Percentiles rank a stretch among this genome's conserved stretches.
These are phyloP conservation scores for Chrysomela aeneicollis DNA, from an alignment of 2,888 invertebrate species.

Conservation along the genomic window DNA sequence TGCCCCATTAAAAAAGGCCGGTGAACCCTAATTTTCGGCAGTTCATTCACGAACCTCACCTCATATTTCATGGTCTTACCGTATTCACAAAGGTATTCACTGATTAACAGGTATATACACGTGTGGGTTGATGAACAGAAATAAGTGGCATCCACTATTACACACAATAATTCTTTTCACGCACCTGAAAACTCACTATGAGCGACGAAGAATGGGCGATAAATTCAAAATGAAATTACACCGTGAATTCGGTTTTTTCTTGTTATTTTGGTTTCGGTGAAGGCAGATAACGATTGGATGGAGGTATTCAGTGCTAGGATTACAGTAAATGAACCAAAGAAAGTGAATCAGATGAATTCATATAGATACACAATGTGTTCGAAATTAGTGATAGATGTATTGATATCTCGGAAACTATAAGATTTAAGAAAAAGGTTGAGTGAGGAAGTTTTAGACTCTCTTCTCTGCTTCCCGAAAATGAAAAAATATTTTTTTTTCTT, in stretches of 20 bases:
- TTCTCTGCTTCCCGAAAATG: too few species aligned
- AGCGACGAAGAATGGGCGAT: slow-evolving; percentile 1
- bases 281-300: neutral
- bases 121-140: slow-evolving; percentile 5
- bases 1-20: slow-evolving; percentile 1
- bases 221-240: slow-evolving; percentile 5
- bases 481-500: too few species aligned
- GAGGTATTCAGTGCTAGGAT: too few species aligned
- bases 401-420: too few species aligned
- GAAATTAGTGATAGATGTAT: too few species aligned
- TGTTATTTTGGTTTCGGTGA: neutral
- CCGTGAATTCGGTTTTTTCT: neutral
- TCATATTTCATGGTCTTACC: slow-evolving; percentile 5
- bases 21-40: slow-evolving; percentile 1
- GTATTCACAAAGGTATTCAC: slow-evolving; percentile 5
- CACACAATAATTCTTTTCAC: slow-evolving; percentile 5
- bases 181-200: neutral
- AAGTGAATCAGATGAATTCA: too few species aligned
- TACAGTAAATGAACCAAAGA: too few species aligned
- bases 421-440: too few species aligned
- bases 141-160: slow-evolving; percentile 3
- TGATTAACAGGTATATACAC: slow-evolving; percentile 5
- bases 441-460: too few species aligned
- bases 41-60: neutral
- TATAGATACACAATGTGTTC: too few species aligned